These are phyloP conservation scores for Scalopus aquaticus DNA, from an alignment of 2,113 vertebrate genomes.

Conservation along the genomic window DNA sequence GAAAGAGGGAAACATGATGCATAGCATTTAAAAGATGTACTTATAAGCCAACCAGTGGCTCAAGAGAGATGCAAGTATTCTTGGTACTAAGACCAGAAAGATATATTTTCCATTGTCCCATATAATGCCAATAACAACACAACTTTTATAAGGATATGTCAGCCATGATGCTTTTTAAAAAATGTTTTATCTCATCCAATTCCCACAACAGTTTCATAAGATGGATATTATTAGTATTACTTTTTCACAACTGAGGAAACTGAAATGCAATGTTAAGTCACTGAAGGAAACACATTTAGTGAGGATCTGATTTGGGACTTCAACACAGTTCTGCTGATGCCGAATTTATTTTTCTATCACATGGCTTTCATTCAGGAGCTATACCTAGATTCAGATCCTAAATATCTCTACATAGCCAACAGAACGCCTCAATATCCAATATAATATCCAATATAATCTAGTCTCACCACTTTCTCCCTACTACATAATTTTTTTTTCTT, in stretches of 20 bases:
- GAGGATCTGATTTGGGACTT: not conserved
- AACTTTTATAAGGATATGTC: not conserved
- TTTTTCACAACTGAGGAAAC: constrained; percentile 17
- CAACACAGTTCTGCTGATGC: not conserved
- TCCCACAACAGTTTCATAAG: not conserved
- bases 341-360: not conserved
- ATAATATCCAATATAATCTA: not conserved
- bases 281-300: not conserved
- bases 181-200: not conserved
- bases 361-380: not conserved
- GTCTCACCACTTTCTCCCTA: not conserved
- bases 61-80: constrained; percentile 15
- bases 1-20: constrained; percentile 35
- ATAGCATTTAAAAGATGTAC: not conserved
- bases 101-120: not conserved
- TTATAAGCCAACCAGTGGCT: not conserved
- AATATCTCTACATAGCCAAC: not conserved
- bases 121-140: not conserved
- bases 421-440: not conserved
- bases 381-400: not conserved
- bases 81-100: constrained; percentile 3
- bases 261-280: not conserved
- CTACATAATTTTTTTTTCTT: not conserved
- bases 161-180: not conserved
- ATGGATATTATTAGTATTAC: not conserved